phyloP scores from a whole-genome alignment of 1,140 invertebrate genomes.

The Zaprionus capensis region DNA sequence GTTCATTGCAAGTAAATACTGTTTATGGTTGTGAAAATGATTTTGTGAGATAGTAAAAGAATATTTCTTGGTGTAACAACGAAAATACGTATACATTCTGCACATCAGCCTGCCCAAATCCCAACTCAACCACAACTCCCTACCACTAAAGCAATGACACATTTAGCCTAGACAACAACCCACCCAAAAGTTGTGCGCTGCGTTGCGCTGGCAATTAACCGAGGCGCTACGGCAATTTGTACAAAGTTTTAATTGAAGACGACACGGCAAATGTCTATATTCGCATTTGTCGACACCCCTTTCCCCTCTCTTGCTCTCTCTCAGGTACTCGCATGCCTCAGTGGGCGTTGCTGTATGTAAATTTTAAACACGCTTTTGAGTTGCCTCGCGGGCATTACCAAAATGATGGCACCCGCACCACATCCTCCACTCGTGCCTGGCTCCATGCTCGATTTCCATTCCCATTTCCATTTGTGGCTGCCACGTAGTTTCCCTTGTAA shows the following conservation, averaged over 20 bases:
- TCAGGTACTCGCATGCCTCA: conserved; percentile 31
- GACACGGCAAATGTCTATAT: conserved; percentile 61
- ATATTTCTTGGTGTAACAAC: neutral
- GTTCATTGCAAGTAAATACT: neutral
- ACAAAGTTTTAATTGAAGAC: conserved; percentile 80
- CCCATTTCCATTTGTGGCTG: conserved; percentile 31
- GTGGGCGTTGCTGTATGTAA: conserved; percentile 69
- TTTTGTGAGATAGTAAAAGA: neutral
- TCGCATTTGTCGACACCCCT: conserved; percentile 30
- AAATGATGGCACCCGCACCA: conserved; percentile 27
- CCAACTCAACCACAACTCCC: neutral
- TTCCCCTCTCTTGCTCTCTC: neutral
- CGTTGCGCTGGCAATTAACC: conserved; percentile 61
- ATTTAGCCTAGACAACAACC: conserved; percentile 24
- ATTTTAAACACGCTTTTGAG: conserved; percentile 58
- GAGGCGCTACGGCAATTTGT: conserved; percentile 70
- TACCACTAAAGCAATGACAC: conserved; percentile 9
- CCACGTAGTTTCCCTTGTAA: conserved; percentile 72
- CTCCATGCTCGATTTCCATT: conserved; percentile 12
- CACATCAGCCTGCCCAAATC: neutral
- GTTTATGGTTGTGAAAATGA: neutral
- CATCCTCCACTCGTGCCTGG: conserved; percentile 4
- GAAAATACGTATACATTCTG: neutral
- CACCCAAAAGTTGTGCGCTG: conserved; percentile 36
- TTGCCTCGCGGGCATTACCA: conserved; percentile 68